Evolutionary conservation across 92 coral and sea anemone genomes (phyloP), one percentile per base, ranked within the genome.

Genomic region (Chrysogorgia sp.): DNA sequence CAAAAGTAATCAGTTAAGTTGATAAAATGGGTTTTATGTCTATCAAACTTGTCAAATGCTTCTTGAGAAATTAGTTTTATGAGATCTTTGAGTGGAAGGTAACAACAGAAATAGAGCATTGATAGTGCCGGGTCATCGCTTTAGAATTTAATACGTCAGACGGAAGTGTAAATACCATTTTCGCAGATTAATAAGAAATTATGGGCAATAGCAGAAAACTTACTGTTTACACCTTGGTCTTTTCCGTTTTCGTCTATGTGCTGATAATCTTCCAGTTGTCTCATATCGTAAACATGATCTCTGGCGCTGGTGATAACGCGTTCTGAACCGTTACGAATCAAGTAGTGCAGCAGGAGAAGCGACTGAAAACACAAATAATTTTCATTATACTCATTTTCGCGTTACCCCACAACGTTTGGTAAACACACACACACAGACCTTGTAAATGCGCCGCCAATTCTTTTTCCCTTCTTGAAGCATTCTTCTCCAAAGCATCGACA

Each of bases 401-500:
- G 14, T 3, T n/a, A 15, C 1, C 22, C 53, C 34, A n/a, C 17
- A 47, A 21, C 41, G 56, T 12, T 61, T 77, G 26, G 30, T 34
- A 7, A 4, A 77, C 37, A 63, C 2, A 48, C 32, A 59, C 14
- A 58, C 2, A 6, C 87, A 19, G 41, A 93, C 98, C 98, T 94
- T 94, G 88, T 94, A 94, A 47, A 86, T 82, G 34, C 98, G 85
- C 62, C 98, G 82, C 98, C 98, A 94, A 63, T 94, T 87, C 83
- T 89, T 91, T 75, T 82, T 94, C 62, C 68, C 61, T 79, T 94
- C 98, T 81, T 91, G 97, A 14, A 94, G 87, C 96, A 94, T 85
- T 52, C 98, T 85, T 80, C 89, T 94, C 98, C 98, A 94, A 12
- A 94, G 81, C 98, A 94, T 94, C 2, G 98, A 91, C 98, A 94